These are phyloP conservation scores for Cataglyphis hispanica DNA, from an alignment of 1,140 invertebrate species.

Conservation along the genomic window DNA sequence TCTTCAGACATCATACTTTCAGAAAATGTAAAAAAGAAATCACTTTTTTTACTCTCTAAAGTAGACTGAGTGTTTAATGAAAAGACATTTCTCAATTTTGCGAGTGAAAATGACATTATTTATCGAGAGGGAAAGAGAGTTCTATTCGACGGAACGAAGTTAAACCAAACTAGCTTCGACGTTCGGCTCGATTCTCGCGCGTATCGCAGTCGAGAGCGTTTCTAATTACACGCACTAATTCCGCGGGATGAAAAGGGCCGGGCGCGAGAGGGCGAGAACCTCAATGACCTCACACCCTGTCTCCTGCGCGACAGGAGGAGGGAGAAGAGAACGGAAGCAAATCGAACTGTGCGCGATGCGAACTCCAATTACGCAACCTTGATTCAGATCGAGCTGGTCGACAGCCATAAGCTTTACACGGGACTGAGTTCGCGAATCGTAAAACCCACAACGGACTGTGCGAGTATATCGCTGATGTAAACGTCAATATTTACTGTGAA, in stretches of 20 bases:
- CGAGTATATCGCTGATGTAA: constrained; percentile 40
- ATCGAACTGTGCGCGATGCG: constrained; percentile 44
- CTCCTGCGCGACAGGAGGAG: not conserved
- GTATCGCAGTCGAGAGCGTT: constrained; percentile 36
- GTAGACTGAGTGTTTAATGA: not conserved
- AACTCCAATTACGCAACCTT: constrained; percentile 64
- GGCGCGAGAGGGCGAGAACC: not conserved
- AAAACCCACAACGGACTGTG: constrained; percentile 53
- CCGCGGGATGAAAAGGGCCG: constrained; percentile 46
- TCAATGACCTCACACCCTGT: constrained; percentile 6
- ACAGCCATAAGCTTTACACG: constrained; percentile 39
- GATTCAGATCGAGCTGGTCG: constrained; percentile 37
- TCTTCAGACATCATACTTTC: not conserved
- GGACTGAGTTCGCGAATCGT: constrained; percentile 41
- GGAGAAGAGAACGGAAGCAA: constrained; percentile 8
- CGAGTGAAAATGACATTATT: constrained; percentile 36
- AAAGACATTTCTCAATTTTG: not conserved
- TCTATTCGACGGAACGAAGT: constrained; percentile 8
- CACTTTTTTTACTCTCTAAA: no score
- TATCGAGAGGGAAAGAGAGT: constrained; percentile 2
- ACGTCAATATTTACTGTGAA: constrained; percentile 65
- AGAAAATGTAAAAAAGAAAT: no score
- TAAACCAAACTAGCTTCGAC: constrained; percentile 22
- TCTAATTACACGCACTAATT: constrained; percentile 61
- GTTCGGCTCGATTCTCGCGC: constrained; percentile 25